Evolutionary conservation across 92 coral and sea anemone species (phyloP).

Genomic region (Epizoanthus rinbou): DNA sequence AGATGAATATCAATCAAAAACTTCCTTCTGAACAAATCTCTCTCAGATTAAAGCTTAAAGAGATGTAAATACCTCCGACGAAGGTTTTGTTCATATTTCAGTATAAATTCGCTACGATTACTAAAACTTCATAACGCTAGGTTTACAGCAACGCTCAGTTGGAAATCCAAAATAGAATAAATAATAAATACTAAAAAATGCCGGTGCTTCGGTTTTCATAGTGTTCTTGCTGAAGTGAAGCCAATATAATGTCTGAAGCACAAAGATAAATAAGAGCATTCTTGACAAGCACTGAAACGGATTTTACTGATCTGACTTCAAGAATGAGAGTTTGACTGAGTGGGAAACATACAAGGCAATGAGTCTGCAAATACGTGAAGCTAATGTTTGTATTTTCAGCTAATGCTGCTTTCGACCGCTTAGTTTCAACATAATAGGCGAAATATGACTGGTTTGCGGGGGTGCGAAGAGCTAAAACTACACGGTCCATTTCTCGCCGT

Average conservation of each 20-base stretch:
- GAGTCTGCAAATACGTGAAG: neutral
- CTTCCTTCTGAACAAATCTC: conserved; percentile 13
- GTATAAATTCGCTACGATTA: neutral
- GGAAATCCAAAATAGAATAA: conserved; percentile 24
- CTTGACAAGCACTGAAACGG: neutral
- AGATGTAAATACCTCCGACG: neutral
- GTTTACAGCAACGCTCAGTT: conserved; percentile 19
- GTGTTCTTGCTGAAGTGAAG: conserved; percentile 33
- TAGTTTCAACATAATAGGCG: conserved; percentile 1
- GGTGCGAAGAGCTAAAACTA: neutral
- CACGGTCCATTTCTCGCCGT: conserved; percentile 7
- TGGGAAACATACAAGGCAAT: neutral
- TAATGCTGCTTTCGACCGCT: conserved; percentile 19
- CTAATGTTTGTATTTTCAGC: conserved; percentile 14
- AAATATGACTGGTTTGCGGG: conserved; percentile 21
- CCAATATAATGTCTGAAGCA: conserved; percentile 15
- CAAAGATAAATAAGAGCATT: neutral
- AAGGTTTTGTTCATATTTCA: neutral
- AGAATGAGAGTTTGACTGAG: neutral
- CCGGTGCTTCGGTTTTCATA: conserved; percentile 15
- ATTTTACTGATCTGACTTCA: neutral
- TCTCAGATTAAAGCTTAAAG: neutral
- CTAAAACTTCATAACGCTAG: conserved; percentile 31
- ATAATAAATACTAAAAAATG: conserved; percentile 20
- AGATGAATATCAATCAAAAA: conserved; percentile 11